Conservation (phyloP, 2,888 invertebrate genomes). For the Cantharis lateralis region DNA sequence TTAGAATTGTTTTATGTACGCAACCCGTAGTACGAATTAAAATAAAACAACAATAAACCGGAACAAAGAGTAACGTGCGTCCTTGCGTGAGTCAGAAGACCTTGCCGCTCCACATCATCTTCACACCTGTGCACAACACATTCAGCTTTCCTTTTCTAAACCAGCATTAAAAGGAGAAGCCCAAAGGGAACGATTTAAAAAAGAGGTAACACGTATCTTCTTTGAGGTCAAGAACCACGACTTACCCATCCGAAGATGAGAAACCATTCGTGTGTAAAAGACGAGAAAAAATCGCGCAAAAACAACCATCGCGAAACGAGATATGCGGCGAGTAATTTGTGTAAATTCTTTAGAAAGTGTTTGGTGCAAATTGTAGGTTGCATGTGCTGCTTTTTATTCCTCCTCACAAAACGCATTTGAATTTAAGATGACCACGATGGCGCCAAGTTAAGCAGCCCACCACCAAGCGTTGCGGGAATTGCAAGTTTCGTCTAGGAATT, state of each 20-base stretch:
- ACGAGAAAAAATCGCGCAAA: constrained; percentile 9
- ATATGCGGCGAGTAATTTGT: not conserved
- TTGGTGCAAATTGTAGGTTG: not conserved
- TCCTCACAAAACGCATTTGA: not conserved
- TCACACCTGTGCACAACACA: constrained; percentile 26
- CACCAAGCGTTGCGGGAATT: not conserved
- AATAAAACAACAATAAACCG: constrained; percentile 38
- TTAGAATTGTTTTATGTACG: not conserved
- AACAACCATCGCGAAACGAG: not conserved
- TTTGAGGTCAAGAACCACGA: constrained; percentile 20
- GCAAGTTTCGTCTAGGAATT: not conserved
- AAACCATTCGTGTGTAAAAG: constrained; percentile 12
- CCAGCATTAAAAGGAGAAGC: not conserved
- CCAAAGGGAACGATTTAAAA: not conserved
- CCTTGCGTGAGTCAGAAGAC: constrained; percentile 53
- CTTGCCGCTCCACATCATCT: constrained; percentile 44
- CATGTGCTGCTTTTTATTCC: not conserved
- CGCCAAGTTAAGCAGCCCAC: not conserved
- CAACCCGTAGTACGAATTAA: constrained; percentile 8
- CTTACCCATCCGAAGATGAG: constrained; percentile 19
- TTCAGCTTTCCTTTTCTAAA: constrained; percentile 16
- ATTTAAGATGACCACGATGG: not conserved
- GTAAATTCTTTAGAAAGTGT: constrained; percentile 4
- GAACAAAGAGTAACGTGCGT: constrained; percentile 51
- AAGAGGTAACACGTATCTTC: constrained; percentile 8